phyloP scores from a whole-genome alignment of 2,797 vertebrate species.

The Synaphobranchus kaupii region DNA sequence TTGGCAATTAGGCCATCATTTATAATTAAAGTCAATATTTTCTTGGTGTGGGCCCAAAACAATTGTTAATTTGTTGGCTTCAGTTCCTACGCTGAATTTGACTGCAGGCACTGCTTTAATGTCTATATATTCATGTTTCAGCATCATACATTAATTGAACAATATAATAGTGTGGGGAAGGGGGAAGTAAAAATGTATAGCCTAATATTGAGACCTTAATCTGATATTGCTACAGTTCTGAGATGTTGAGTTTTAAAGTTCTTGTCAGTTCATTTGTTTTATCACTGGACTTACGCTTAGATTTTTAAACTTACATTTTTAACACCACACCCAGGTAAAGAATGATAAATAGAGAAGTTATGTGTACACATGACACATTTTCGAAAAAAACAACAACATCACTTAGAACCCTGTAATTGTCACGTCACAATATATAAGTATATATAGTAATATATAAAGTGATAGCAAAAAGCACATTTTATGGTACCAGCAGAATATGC shows the following conservation, averaged over 20 bases:
- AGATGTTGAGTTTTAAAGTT: background rate
- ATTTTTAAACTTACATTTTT: no score
- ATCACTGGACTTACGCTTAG: background rate
- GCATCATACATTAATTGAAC: conserved; percentile 22
- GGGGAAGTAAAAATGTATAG: background rate
- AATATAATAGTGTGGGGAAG: background rate
- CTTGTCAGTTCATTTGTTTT: background rate
- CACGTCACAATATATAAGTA: no score
- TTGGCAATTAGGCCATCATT: conserved; percentile 7
- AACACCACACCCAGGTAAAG: no score
- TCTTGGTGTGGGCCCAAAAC: conserved; percentile 26
- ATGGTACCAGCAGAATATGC: no score
- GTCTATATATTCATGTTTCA: conserved; percentile 28
- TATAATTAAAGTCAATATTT: conserved; percentile 33
- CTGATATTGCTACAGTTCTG: background rate
- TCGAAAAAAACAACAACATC: no score
- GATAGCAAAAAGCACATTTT: background rate
- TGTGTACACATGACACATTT: no score
- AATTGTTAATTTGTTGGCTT: conserved; percentile 34
- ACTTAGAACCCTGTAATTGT: no score
- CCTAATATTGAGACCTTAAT: no score
- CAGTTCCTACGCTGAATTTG: conserved; percentile 21
- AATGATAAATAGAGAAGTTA: no score
- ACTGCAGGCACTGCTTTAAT: conserved; percentile 38
- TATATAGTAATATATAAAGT: no score